Evolutionary conservation across 2,113 vertebrate species (phyloP), one percentile per base, ranked within the genome.

Genomic region (Chamaetylas fuelleborni): DNA sequence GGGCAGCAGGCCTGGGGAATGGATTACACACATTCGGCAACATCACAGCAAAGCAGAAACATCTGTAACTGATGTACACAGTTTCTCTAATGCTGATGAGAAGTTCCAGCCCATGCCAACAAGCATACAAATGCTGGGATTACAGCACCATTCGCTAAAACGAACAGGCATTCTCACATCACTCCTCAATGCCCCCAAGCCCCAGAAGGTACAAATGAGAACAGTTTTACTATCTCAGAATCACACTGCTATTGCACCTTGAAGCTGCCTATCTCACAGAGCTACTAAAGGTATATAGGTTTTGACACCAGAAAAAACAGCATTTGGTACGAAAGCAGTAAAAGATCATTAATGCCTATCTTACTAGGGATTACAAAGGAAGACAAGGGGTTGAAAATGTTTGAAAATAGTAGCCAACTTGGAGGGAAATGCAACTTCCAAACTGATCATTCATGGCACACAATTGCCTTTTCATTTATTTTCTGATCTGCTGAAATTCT

Each of bases 111-210:
- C 77, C 12, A 1, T 17, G 43, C 28, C 85, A 92, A 56, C 11
- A 81, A 79, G 43, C 78, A 90, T 3, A 56, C 14, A 81, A 87
- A 60, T 34, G 57, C 53, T 34, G 38, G 17, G 28, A 51, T 78
- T 71, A 74, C 38, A 74, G 58, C 28, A 58, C 8, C 23, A 6
- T 33, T 79, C 2, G 3, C 50, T 47, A 57, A 87, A 77, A 87
- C 0, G 1, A 54, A 67, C 11, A 50, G 72, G 34, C n/a, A 43
- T 51, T 31, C 61, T 28, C 9, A 33, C 9, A 17, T 24, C n/a
- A 62, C 18, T 71, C 17, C 33, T 24, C 43, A 42, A 34, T 43
- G 38, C 12, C 12, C 26, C 23, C 26, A 76, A 62, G 11, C 5
- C 51, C 47, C 56, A 67, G 60, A 83, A 70, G 3, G 6, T 26